phyloP scores from a whole-genome alignment of 2,113 vertebrate genomes.

The Catharus fuscescens region DNA sequence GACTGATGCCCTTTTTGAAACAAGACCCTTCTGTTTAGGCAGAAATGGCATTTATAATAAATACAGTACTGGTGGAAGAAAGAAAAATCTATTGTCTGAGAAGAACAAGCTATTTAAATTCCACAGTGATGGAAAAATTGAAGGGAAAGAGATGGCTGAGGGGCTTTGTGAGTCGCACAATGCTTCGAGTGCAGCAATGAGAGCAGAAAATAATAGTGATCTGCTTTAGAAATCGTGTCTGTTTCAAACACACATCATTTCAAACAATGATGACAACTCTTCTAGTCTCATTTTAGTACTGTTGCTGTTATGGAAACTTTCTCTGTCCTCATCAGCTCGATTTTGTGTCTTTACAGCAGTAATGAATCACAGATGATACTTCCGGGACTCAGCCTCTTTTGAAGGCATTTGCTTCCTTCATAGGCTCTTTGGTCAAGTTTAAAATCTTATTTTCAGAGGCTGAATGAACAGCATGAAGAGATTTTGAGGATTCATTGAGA shows the following conservation, averaged over 20 bases:
- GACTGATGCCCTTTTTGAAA: background rate
- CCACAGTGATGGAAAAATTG: constrained; percentile 32
- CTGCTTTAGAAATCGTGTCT: background rate
- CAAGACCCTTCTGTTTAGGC: constrained; percentile 9
- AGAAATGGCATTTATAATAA: constrained; percentile 28
- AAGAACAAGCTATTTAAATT: constrained; percentile 44
- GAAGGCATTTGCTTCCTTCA: background rate
- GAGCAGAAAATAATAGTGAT: constrained; percentile 39
- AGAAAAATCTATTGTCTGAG: constrained; percentile 45
- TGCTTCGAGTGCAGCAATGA: background rate
- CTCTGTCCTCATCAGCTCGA: constrained; percentile 1
- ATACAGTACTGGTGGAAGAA: constrained; percentile 22
- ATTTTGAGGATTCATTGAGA: background rate
- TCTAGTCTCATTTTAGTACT: constrained; percentile 18
- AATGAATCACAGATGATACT: constrained; percentile 36
- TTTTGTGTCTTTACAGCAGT: background rate
- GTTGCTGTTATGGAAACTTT: constrained; percentile 43
- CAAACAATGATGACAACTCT: constrained; percentile 40
- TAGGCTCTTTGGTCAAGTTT: background rate
- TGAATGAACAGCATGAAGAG: background rate
- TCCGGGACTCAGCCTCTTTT: background rate
- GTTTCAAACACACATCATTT: background rate
- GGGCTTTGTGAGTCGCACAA: constrained; percentile 16
- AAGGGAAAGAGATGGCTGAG: constrained; percentile 31
- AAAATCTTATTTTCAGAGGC: background rate